Conservation (phyloP, 2,113 vertebrate genomes). For the Manacus vitellinus region DNA sequence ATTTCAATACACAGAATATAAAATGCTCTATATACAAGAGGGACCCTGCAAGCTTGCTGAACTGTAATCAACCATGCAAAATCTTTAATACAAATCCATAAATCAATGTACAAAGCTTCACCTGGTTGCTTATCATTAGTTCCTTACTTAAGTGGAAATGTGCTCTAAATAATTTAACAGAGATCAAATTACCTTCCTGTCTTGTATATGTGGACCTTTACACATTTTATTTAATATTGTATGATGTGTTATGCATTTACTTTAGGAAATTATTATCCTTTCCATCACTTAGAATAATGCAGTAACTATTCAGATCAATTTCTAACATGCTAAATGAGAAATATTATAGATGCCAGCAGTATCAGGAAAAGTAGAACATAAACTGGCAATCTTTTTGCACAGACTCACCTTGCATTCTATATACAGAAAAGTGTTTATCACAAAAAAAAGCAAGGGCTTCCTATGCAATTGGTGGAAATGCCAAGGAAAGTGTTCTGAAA, state of each 20-base stretch:
- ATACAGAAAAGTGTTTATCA: background rate
- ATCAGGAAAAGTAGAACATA: background rate
- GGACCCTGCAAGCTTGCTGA: background rate
- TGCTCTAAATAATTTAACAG: conserved; percentile 50
- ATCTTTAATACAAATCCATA: conserved; percentile 37
- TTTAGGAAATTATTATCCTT: conserved; percentile 24
- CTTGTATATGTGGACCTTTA: conserved; percentile 9
- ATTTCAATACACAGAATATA: background rate
- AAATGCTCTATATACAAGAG: background rate
- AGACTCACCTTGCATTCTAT: background rate
- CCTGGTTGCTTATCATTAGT: conserved; percentile 41
- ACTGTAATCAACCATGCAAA: conserved; percentile 25
- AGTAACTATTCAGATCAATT: background rate
- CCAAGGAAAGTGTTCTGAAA: background rate
- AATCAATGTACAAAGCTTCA: conserved; percentile 32
- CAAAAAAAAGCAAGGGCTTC: background rate
- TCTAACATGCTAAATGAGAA: background rate
- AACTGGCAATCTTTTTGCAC: background rate
- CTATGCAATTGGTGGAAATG: background rate
- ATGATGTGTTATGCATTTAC: conserved; percentile 15
- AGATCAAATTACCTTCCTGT: conserved; percentile 43
- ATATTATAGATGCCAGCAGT: background rate
- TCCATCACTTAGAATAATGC: conserved; percentile 33
- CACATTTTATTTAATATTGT: conserved; percentile 40
- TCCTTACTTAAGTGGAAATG: conserved; percentile 52